Conservation (phyloP, 1,140 invertebrate species). For the Scylla paramamosain region DNA sequence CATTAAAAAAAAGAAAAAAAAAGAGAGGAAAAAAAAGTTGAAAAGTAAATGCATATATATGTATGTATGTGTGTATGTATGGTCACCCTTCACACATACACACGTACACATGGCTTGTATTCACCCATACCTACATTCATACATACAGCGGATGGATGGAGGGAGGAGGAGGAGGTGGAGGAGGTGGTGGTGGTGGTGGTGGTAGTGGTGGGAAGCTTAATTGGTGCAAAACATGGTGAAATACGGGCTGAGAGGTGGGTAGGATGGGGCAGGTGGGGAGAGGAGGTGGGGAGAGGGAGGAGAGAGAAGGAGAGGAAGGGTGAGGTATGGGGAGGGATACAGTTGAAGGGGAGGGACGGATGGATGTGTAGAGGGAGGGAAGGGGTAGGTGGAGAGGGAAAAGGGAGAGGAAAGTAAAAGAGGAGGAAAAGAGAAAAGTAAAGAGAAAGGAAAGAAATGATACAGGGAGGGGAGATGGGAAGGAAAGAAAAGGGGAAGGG, state of each 20-base stretch:
- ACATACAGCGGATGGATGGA: neutral
- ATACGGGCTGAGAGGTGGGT: neutral
- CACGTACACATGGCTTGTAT: slow-evolving; percentile 27
- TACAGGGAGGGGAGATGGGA: neutral
- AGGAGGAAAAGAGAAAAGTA: neutral
- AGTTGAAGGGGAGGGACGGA: neutral
- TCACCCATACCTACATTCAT: slow-evolving; percentile 55
- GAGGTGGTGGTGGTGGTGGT: neutral
- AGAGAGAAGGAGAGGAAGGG: neutral
- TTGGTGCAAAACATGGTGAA: neutral
- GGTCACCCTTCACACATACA: neutral
- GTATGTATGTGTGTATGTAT: neutral
- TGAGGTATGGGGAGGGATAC: neutral
- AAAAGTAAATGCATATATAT: neutral
- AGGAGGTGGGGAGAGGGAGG: neutral
- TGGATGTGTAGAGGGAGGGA: no score
- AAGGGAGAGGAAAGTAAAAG: neutral
- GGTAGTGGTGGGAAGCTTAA: neutral
- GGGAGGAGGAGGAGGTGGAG: neutral
- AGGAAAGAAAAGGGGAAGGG: slow-evolving; percentile 28
- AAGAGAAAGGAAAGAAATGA: neutral
- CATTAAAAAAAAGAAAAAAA: neutral
- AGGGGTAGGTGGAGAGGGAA: neutral
- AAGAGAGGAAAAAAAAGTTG: neutral
- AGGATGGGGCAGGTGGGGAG: neutral